Evolutionary conservation across 2,888 invertebrate genomes (phyloP).

Genomic region (Homarus gammarus): DNA sequence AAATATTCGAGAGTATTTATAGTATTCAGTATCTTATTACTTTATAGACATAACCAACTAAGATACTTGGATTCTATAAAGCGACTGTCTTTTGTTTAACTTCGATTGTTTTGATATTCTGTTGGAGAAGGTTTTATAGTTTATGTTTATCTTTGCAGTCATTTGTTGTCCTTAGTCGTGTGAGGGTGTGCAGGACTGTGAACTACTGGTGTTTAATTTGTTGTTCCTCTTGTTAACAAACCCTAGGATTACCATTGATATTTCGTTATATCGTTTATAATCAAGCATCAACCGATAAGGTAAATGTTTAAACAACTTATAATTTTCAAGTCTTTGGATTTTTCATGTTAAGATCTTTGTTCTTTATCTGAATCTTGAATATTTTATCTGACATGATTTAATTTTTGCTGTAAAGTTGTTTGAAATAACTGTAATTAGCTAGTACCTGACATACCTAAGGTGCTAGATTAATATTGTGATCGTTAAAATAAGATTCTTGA

Average conservation of each 20-base stretch:
- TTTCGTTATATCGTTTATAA: background rate
- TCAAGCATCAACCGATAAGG: constrained; percentile 13
- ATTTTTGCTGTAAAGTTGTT: too few relatives aligned
- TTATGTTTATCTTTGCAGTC: constrained; percentile 42
- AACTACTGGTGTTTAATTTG: background rate
- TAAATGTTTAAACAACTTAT: background rate
- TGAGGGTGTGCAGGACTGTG: constrained; percentile 16
- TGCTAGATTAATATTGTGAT: too few relatives aligned
- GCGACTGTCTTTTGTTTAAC: constrained; percentile 39
- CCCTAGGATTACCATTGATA: constrained; percentile 12
- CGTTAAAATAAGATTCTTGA: too few relatives aligned
- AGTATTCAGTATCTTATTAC: background rate
- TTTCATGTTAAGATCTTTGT: too few relatives aligned
- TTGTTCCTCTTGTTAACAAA: background rate
- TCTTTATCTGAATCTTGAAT: too few relatives aligned
- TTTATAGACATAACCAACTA: background rate
- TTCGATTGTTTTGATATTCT: constrained; percentile 60
- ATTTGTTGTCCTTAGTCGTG: constrained; percentile 45
- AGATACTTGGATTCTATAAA: background rate
- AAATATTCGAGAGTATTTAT: background rate
- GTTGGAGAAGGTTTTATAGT: constrained; percentile 25
- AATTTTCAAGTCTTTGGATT: background rate
- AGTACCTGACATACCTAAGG: too few relatives aligned
- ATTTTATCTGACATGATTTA: too few relatives aligned
- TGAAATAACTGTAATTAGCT: too few relatives aligned